These are phyloP conservation scores for Pseudococcus longispinus DNA, from an alignment of 2,888 invertebrate genomes.

Conservation along the genomic window DNA sequence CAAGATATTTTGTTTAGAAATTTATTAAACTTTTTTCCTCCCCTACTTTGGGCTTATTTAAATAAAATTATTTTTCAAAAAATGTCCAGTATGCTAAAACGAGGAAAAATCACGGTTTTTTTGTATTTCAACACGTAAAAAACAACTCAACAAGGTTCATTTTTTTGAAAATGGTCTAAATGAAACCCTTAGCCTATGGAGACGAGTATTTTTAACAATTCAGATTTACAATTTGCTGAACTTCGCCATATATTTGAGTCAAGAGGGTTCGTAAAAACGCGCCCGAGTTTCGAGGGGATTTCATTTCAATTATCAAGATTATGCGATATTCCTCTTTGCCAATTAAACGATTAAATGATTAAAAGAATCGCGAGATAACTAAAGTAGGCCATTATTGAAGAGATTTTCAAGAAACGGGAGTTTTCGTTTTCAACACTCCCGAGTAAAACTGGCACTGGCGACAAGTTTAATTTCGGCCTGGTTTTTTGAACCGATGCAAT, in stretches of 20 bases:
- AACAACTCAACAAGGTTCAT: neutral
- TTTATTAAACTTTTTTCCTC: conserved; percentile 8
- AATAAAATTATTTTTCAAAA: neutral
- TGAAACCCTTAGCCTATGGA: neutral
- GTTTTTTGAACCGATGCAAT: conserved; percentile 39
- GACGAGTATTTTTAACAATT: neutral
- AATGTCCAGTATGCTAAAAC: neutral
- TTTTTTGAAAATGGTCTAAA: neutral
- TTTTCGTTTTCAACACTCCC: neutral
- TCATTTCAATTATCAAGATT: conserved; percentile 53
- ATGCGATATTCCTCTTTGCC: conserved; percentile 54
- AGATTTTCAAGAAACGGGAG: neutral
- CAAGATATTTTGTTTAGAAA: conserved; percentile 33
- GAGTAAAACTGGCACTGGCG: conserved; percentile 50
- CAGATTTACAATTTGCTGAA: neutral
- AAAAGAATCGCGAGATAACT: conserved; percentile 35
- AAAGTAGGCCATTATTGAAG: neutral
- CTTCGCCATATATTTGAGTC: neutral
- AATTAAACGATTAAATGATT: conserved; percentile 52
- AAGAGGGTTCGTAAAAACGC: conserved; percentile 17
- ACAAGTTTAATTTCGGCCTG: conserved; percentile 50
- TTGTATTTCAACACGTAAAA: neutral
- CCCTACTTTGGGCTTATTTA: neutral
- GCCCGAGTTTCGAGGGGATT: conserved; percentile 36
- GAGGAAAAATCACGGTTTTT: neutral